phyloP scores from a whole-genome alignment of 2,888 invertebrate species.

The Sarcophaga variegata region DNA sequence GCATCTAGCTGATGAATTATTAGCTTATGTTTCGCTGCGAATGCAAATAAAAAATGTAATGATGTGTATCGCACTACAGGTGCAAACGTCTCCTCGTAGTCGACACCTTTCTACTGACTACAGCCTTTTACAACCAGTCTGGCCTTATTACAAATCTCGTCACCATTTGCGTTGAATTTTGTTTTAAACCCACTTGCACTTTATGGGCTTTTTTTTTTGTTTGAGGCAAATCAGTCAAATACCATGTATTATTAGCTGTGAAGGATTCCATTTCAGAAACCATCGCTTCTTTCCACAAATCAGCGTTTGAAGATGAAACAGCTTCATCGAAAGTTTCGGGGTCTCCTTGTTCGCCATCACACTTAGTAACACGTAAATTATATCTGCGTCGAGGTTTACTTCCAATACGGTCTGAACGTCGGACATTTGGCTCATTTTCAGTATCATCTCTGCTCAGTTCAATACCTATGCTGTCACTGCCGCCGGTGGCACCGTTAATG shows the following conservation, averaged over 20 bases:
- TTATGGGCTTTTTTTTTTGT: not conserved
- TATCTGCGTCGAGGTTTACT: constrained; percentile 13
- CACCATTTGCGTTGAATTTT: constrained; percentile 54
- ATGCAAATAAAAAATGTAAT: constrained; percentile 43
- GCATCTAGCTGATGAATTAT: constrained; percentile 56
- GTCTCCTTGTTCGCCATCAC: not conserved
- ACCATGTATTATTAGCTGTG: constrained; percentile 18
- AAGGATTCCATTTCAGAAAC: constrained; percentile 26
- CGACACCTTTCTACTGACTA: constrained; percentile 49
- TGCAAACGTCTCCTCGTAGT: constrained; percentile 55
- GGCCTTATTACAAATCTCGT: constrained; percentile 51
- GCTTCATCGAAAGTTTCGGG: constrained; percentile 6
- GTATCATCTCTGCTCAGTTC: not conserved
- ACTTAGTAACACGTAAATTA: constrained; percentile 25
- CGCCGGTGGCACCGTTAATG: too few species aligned
- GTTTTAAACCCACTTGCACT: too few species aligned
- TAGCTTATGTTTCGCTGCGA: constrained; percentile 44
- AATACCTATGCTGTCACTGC: too few species aligned
- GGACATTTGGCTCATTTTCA: not conserved
- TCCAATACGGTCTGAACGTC: constrained; percentile 18
- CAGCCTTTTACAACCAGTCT: constrained; percentile 56
- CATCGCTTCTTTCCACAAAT: constrained; percentile 12
- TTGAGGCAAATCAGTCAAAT: not conserved
- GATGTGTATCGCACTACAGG: constrained; percentile 45
- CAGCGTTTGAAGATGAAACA: not conserved